Conservation (phyloP, 2,888 invertebrate genomes). For the Ferrisia virgata region DNA sequence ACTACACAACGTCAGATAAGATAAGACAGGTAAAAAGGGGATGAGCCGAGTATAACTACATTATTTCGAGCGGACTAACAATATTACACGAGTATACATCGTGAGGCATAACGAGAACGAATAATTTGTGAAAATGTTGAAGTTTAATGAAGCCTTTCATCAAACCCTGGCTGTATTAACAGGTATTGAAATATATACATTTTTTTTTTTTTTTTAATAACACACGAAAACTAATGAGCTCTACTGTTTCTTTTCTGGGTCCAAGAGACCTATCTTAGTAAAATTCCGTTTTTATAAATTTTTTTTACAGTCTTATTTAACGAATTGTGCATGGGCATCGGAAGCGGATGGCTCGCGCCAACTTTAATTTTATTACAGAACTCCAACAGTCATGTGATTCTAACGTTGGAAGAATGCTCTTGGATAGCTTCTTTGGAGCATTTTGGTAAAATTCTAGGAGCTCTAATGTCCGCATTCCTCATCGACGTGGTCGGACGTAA, state of each 20-base stretch:
- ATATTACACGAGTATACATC: neutral
- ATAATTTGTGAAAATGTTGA: slow-evolving; percentile 12
- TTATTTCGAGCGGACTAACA: neutral
- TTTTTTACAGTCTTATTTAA: neutral
- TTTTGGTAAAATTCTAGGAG: neutral
- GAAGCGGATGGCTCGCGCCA: neutral
- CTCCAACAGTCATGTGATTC: neutral
- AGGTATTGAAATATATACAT: neutral
- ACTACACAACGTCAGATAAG: neutral
- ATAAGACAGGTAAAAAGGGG: neutral
- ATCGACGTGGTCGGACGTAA: neutral
- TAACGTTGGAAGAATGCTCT: neutral
- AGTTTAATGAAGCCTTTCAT: slow-evolving; percentile 21
- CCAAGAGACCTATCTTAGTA: too few relatives aligned
- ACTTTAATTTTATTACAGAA: neutral
- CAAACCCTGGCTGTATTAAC: slow-evolving; percentile 8
- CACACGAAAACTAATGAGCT: neutral
- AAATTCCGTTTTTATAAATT: too few relatives aligned
- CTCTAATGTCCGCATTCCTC: neutral
- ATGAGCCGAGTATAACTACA: neutral
- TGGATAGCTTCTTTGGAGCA: neutral
- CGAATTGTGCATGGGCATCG: neutral
- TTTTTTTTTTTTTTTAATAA: neutral
- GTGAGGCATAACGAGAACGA: neutral
- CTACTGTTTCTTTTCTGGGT: neutral